Base-by-base conservation (phyloP, 2,113 vertebrate species). In the Phalacrocorax aristotelis region DNA sequence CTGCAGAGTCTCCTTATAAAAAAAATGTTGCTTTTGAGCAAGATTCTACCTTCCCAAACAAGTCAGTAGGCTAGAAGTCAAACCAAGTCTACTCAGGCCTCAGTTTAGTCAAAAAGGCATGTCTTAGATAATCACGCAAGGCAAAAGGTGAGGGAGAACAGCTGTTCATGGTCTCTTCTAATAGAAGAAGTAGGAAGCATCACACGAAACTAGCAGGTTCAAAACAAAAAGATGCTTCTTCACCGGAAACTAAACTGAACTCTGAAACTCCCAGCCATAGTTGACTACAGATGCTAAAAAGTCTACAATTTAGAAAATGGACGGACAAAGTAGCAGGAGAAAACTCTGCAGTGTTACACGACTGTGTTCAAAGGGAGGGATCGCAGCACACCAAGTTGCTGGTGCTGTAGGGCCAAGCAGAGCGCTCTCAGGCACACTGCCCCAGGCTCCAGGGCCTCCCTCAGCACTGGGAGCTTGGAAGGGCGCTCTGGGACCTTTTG, bases 401-500 rank as follows among this genome's bases (percentile, higher is more conserved):
- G 38, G 14, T 4, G 19, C 6, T 3, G 23, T 5, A 4, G 54
- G 25, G 51, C 14, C 1, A 4, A 21, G 22, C 25, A 48, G 61
- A 14, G 11, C 0, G 5, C 13, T 48, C 29, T 15, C 12, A 6
- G 23, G 17, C 46, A 11, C 13, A 2, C 5, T 1, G 11, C 6
- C 66, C 51, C 15, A 2, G 36, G 71, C 85, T 32, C 38, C 0
- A 8, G 38, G 40, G 32, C 18, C 15, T 27, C 7, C 11, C 36
- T 38, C 8, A 1, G 42, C 27, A 11, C 54, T 9, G 16, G 32
- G 15, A 40, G 34, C 20, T 34, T 34, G 34, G 38, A n/a, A 58
- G 13, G 62, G 17, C 34, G 51, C n/a, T 46, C 58, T 11, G 15
- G 29, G 34, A 87, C 3, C 48, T 57, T 71, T 6, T 0, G 0